Conservation (phyloP, 2,888 invertebrate genomes). For the Apeira syringaria region DNA sequence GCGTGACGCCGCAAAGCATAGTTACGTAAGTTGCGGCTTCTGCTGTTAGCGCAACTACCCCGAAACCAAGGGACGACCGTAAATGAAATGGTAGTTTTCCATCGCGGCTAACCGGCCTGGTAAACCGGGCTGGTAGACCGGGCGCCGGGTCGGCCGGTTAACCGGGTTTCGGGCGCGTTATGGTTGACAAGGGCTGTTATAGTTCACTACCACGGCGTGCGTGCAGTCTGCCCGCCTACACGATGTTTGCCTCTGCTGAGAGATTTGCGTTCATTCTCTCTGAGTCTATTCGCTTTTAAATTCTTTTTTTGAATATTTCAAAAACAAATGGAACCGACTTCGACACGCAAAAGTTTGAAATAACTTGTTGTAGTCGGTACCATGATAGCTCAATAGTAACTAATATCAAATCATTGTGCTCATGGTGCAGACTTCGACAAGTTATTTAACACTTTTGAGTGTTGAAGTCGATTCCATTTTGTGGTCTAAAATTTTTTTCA, state of each 20-base stretch:
- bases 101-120: conserved; percentile 60
- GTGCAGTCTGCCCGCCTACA: conserved; percentile 49
- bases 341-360: too few relatives aligned
- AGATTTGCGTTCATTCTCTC: conserved; percentile 10
- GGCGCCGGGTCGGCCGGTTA: conserved; percentile 47
- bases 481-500: too few relatives aligned
- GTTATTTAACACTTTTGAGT: too few relatives aligned
- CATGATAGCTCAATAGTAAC: too few relatives aligned
- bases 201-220: conserved; percentile 60
- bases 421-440: too few relatives aligned
- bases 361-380: too few relatives aligned
- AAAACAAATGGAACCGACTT: too few relatives aligned
- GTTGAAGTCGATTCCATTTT: too few relatives aligned
- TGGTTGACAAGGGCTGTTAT: conserved; percentile 80
- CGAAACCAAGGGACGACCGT: conserved; percentile 75
- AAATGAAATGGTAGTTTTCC: conserved; percentile 82
- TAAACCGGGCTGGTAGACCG: conserved; percentile 45
- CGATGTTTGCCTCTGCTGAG: conserved; percentile 47
- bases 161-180: conserved; percentile 73
- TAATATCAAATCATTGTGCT: too few relatives aligned
- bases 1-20: conserved; percentile 65
- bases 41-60: conserved; percentile 70
- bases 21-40: conserved; percentile 73
- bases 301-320: conserved; percentile 6
- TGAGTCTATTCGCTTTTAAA: conserved; percentile 12